A percentile compares a stretch with the other conserved stretches of the same genome.
Evolutionary conservation across 23 tunicate genomes (phyloP).

Genomic region (Ascidia mentula): DNA sequence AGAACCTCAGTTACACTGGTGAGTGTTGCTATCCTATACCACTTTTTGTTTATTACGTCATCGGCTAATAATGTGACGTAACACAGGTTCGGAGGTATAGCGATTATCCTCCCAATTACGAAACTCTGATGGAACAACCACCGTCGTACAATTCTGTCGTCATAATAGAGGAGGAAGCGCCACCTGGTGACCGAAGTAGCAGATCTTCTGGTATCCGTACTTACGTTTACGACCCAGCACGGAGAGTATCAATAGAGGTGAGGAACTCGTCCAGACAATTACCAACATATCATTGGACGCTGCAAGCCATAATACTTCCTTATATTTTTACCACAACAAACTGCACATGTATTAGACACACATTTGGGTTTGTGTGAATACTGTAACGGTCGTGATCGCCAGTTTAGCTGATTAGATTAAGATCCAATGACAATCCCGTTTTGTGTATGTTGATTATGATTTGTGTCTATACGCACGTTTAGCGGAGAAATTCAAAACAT

Average conservation of each 20-base stretch:
- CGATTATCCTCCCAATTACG: slow-evolving; percentile 89
- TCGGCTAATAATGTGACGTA: neutral
- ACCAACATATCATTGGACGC: too few relatives aligned
- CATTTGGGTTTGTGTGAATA: too few relatives aligned
- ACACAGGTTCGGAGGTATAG: slow-evolving; percentile 84
- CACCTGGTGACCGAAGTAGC: slow-evolving; percentile 61
- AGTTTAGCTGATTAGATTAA: too few relatives aligned
- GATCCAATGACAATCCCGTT: too few relatives aligned
- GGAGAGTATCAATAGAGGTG: slow-evolving; percentile 85
- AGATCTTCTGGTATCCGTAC: slow-evolving; percentile 83
- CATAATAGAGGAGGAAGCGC: slow-evolving; percentile 77
- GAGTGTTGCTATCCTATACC: neutral
- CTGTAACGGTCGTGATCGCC: too few relatives aligned
- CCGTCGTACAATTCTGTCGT: slow-evolving; percentile 86
- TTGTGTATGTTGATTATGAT: too few relatives aligned
- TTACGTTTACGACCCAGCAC: slow-evolving; percentile 86
- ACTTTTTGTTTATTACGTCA: neutral
- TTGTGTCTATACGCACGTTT: too few relatives aligned
- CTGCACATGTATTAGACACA: too few relatives aligned
- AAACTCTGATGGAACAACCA: slow-evolving; percentile 53
- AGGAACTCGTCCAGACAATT: too few relatives aligned
- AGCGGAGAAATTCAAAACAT: too few relatives aligned
- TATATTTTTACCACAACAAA: too few relatives aligned
- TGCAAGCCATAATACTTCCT: too few relatives aligned
- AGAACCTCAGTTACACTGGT: slow-evolving; percentile 81